Conservation (phyloP, 2,888 invertebrate genomes). For the Ormyrus rosae region DNA sequence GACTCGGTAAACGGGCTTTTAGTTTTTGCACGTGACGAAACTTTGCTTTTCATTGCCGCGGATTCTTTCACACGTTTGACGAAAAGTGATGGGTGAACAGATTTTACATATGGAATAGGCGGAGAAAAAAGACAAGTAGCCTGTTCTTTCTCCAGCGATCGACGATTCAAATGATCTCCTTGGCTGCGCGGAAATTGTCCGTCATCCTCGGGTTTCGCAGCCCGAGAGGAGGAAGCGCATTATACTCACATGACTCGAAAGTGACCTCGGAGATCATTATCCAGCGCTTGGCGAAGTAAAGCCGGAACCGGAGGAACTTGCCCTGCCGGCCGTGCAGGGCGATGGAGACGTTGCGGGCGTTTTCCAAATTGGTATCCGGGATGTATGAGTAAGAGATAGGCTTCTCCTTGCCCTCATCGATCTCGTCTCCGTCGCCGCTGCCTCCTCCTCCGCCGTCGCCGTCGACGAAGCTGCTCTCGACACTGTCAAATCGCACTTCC, state of each 20-base stretch:
- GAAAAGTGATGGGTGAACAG: too few relatives aligned
- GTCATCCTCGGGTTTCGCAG: background rate
- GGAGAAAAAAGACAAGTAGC: too few relatives aligned
- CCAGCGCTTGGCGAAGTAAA: slow-evolving; percentile 83
- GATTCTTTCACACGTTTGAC: too few relatives aligned
- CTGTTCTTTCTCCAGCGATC: too few relatives aligned
- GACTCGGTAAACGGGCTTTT: slow-evolving; percentile 16
- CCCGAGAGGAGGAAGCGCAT: background rate
- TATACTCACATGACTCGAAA: slow-evolving; percentile 79
- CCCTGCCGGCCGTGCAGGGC: slow-evolving; percentile 80
- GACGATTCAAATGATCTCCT: too few relatives aligned
- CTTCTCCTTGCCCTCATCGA: slow-evolving; percentile 60
- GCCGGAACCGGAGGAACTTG: slow-evolving; percentile 79
- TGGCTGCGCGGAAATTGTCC: background rate
- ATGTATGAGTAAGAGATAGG: slow-evolving; percentile 77
- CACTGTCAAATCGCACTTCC: slow-evolving; percentile 78
- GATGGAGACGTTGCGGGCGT: slow-evolving; percentile 83
- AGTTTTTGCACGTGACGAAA: slow-evolving; percentile 19
- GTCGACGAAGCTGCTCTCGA: slow-evolving; percentile 50
- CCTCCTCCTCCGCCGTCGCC: background rate
- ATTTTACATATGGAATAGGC: too few relatives aligned
- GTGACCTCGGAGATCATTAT: slow-evolving; percentile 85
- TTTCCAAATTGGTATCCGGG: slow-evolving; percentile 80
- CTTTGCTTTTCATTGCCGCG: too few relatives aligned
- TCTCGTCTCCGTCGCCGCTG: background rate